phyloP scores from a whole-genome alignment of 2,888 invertebrate species.

The Germaria angustata region DNA sequence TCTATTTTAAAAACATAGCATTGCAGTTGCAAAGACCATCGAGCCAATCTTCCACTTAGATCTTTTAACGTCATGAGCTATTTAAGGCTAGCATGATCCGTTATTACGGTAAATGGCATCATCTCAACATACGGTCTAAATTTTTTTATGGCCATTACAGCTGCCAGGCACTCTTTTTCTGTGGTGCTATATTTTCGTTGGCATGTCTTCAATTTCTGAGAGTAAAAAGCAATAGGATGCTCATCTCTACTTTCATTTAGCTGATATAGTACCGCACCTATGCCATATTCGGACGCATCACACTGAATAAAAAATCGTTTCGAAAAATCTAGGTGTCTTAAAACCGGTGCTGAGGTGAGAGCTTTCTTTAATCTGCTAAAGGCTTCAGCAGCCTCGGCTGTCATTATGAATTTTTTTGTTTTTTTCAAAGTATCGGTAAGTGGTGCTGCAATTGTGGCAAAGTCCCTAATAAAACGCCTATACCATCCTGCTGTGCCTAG shows the following conservation, averaged over 20 bases:
- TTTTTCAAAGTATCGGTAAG: no score
- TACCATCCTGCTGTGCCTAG: no score
- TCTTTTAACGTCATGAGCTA: background rate
- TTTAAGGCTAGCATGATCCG: background rate
- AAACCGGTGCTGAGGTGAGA: background rate
- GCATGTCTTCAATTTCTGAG: background rate
- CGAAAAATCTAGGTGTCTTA: background rate
- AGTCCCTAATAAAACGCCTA: background rate
- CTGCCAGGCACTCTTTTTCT: background rate
- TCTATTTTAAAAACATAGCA: background rate
- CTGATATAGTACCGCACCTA: background rate
- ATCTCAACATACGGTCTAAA: background rate
- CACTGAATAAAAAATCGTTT: background rate
- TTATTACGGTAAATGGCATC: background rate
- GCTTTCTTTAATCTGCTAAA: background rate
- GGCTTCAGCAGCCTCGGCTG: background rate
- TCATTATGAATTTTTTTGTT: constrained; percentile 3
- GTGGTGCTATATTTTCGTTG: background rate
- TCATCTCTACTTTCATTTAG: background rate
- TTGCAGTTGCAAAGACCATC: background rate
- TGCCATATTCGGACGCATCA: background rate
- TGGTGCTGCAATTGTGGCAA: background rate
- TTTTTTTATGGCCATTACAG: background rate
- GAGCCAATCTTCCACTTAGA: no score
- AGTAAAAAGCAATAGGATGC: background rate